These are phyloP conservation scores for Ascaphus truei DNA, from an alignment of 2,113 vertebrate species.

Conservation along the genomic window DNA sequence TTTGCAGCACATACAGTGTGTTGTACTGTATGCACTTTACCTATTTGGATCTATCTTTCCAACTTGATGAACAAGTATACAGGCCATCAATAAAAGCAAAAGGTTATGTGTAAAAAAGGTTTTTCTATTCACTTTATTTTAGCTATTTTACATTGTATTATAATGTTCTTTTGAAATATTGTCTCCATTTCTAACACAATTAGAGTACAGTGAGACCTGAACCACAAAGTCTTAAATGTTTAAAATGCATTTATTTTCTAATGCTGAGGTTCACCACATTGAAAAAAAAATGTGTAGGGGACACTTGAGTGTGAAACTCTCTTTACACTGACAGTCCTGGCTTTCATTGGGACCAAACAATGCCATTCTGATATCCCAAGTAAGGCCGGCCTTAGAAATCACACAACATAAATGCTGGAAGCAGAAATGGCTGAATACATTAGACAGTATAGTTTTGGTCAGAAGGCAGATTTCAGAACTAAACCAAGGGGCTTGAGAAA, in stretches of 20 bases:
- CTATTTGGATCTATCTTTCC: too few relatives aligned
- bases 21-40: too few relatives aligned
- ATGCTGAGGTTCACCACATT: not conserved
- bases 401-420: constrained; percentile 40
- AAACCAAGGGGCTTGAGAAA: constrained; percentile 39
- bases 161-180: too few relatives aligned
- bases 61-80: too few relatives aligned
- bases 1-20: too few relatives aligned
- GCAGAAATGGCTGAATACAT: constrained; percentile 43
- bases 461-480: constrained; percentile 31
- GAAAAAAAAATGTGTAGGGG: not conserved
- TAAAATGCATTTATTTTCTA: not conserved
- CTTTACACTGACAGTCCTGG: not conserved
- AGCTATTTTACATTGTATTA: too few relatives aligned
- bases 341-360: not conserved
- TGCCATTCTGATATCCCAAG: not conserved
- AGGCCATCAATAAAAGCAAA: too few relatives aligned
- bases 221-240: constrained; percentile 15
- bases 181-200: too few relatives aligned
- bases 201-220: constrained; percentile 15
- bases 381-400: constrained; percentile 30
- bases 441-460: constrained; percentile 36
- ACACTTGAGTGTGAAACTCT: not conserved
- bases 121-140: too few relatives aligned
- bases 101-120: too few relatives aligned